These are phyloP conservation scores for Brachystomella parvula DNA, from an alignment of 1,140 invertebrate species.

Conservation along the genomic window DNA sequence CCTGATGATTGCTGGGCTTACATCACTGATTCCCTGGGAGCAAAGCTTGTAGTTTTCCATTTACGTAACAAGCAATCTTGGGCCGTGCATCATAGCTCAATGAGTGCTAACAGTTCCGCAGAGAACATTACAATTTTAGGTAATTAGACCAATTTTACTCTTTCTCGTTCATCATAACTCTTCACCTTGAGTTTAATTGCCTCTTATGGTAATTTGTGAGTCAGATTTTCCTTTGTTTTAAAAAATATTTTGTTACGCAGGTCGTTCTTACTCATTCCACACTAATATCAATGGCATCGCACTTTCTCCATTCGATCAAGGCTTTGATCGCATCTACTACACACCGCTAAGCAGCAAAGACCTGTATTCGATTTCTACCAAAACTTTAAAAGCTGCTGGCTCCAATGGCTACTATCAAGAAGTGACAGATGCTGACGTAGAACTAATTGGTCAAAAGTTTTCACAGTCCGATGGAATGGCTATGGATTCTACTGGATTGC, in stretches of 20 bases:
- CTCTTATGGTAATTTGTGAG: too few species aligned
- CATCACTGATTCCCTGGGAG: conserved; percentile 50
- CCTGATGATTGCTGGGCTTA: conserved; percentile 44
- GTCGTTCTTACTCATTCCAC: background rate
- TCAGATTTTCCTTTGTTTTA: too few species aligned
- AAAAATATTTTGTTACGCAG: background rate
- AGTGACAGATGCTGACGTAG: background rate
- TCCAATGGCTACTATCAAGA: background rate
- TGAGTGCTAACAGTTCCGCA: conserved; percentile 8
- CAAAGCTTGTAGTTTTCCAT: conserved; percentile 55
- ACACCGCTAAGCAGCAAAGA: conserved; percentile 73
- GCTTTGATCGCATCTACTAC: conserved; percentile 57
- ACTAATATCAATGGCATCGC: conserved; percentile 37
- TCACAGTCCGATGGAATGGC: conserved; percentile 58
- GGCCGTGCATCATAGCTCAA: conserved; percentile 8
- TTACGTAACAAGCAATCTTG: conserved; percentile 12
- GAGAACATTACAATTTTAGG: conserved; percentile 7
- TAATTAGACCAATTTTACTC: background rate
- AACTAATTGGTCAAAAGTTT: background rate
- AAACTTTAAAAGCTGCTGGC: conserved; percentile 42
- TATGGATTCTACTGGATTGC: conserved; percentile 55
- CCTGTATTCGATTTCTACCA: conserved; percentile 64
- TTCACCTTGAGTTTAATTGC: background rate
- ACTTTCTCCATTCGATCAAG: conserved; percentile 55
- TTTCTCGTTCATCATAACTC: background rate